A percentile compares a stretch with the other conserved stretches of the same genome.
These are phyloP conservation scores for Rhadinocentrus ornatus DNA, from an alignment of 2,797 vertebrate genomes.

Conservation along the genomic window DNA sequence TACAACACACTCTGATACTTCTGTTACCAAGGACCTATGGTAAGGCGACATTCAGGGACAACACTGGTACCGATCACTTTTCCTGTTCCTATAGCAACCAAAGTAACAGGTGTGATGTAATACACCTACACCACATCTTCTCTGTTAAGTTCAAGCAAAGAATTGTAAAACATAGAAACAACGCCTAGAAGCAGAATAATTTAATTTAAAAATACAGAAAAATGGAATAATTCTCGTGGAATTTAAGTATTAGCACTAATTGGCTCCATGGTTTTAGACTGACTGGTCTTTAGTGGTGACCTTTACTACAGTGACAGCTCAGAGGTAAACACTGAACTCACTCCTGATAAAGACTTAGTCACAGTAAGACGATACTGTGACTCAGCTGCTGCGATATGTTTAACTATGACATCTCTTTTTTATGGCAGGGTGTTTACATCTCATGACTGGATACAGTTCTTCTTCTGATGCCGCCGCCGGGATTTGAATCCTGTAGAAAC, in stretches of 20 bases:
- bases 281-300: conserved; percentile 7
- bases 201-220: conserved; percentile 49
- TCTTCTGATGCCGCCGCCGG: conserved; percentile 71
- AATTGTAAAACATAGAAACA: conserved; percentile 21
- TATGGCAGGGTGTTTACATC: not conserved
- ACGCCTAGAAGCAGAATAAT: conserved; percentile 41
- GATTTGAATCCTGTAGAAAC: conserved; percentile 66
- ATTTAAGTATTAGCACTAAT: conserved; percentile 3
- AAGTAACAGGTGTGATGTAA: conserved; percentile 29
- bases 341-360: not conserved
- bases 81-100: conserved; percentile 63
- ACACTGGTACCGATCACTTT: conserved; percentile 56
- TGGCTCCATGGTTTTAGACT: conserved; percentile 10
- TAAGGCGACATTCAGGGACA: conserved; percentile 51
- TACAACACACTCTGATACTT: conserved; percentile 22
- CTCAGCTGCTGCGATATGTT: conserved; percentile 10
- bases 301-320: not conserved
- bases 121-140: conserved; percentile 8
- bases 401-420: conserved; percentile 1
- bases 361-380: conserved; percentile 12
- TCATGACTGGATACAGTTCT: conserved; percentile 85
- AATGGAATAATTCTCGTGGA: conserved; percentile 1
- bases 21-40: conserved; percentile 40
- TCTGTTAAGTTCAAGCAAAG: not conserved
- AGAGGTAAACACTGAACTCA: not conserved